Evolutionary conservation across 2,888 invertebrate species (phyloP), one percentile per base, ranked within the genome.

Genomic region (Apocheima hispidaria): DNA sequence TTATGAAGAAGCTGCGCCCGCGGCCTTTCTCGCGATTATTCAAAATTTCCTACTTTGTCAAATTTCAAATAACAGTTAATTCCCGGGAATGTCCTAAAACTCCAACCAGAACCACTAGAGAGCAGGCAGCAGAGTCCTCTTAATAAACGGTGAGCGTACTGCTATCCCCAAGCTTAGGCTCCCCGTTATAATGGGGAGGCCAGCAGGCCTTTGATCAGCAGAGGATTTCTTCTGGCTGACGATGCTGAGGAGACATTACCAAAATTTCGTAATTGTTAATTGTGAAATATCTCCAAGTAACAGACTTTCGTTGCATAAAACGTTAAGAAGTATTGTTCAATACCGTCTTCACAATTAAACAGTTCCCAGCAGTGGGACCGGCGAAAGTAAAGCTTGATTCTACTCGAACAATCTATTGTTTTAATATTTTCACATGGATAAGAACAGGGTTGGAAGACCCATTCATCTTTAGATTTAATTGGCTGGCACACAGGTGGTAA

Each of bases 291-390:
- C 72, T 57, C 60, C 46, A 66, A 78, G 73, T 77, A 81, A 83
- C 81, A 76, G 78, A 88, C 86, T 89, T 89, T 88, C 87, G 64
- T 90, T 90, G 83, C 88, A 87, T 87, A 87, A 88, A 89, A 76
- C 77, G 73, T 65, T 26, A 7, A 6, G 65, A 56, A 56, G 80
- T 83, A 86, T 84, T 87, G 86, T 86, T 82, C 75, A 73, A 69
- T 69, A 73, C 70, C 63, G 69, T 70, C 40, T 50, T 68, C 66
- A 64, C 55, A 60, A 52, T 43, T 48, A 66, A 20, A 50, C 21
- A 7, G 66, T 68, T 78, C 79, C 62, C 68, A 68, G 57, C 59
- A 14, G 59, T 70, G 71, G 65, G 69, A 68, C 26, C 52, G 60
- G 70, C 64, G 72, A 73, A 73, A 73, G 72, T 70, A 64, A 65